Base-by-base conservation (phyloP, 2,888 invertebrate genomes). In the Pachycephus smyrnensis region DNA sequence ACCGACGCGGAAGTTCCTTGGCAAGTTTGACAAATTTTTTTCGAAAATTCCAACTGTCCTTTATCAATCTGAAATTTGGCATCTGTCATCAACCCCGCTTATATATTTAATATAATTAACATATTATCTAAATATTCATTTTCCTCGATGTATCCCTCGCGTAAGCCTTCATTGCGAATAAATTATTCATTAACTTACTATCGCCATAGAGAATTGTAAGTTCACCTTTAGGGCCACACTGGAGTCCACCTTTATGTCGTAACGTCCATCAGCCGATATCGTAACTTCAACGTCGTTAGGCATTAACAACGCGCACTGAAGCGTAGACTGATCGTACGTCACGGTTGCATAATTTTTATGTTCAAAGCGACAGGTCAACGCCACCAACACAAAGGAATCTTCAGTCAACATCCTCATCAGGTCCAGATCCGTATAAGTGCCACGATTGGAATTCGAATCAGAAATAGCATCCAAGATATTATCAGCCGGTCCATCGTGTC, bases 271-370 rank as follows among this genome's bases (percentile, higher is more conserved):
- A 23, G 78, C 75, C 77, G 86, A 85, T 80, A 89, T 84, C 81
- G 81, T 82, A 78, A 88, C 84, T 76, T 82, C 81, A 77, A 89
- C 84, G 77, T 88, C 85, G 75, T 84, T 86, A 36, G 86, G 86
- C 86, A 88, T 90, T 78, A 84, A 86, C 80, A 90, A 80, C 77
- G 82, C 83, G 81, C 86, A 89, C 77, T 78, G 83, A 78, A 84
- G 84, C 79, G 83, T 89, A 40, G 88, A 85, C 86, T 92, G 92
- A 84, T 93, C 91, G 79, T 93, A 90, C 73, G 90, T 91, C 31
- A 94, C 89, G n/a, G 93, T 92, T n/a, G 93, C 92, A 84, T 93
- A 94, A 88, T 93, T 92, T 68, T 89, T 88, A 89, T 94, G 93
- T 86, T 94, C 94, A 80, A 93, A 88, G 40, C 86, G 86, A 81